A percentile compares a stretch with the other conserved stretches of the same genome.
These are phyloP conservation scores for Pyrgus malvae DNA, from an alignment of 2,888 invertebrate species.

Conservation along the genomic window DNA sequence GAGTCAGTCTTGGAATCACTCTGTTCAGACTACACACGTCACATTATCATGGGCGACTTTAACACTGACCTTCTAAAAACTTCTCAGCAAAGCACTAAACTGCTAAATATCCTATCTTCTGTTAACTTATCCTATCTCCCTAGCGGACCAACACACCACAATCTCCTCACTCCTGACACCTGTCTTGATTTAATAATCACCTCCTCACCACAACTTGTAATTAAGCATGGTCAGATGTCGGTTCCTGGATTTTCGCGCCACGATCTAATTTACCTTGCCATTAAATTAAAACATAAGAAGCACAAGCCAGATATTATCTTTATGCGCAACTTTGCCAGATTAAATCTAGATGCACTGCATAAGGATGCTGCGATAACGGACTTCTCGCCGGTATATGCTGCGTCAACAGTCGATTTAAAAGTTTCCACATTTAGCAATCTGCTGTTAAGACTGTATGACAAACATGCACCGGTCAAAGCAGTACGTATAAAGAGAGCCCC, in stretches of 20 bases:
- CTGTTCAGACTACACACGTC: neutral
- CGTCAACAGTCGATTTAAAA: no score
- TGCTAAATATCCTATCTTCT: neutral
- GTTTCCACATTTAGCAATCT: no score
- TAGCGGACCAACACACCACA: neutral
- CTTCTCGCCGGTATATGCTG: no score
- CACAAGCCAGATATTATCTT: no score
- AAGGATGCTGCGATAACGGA: no score
- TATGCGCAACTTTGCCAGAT: no score
- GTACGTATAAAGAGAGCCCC: no score
- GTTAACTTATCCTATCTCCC: slow-evolving; percentile 1
- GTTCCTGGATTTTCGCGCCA: slow-evolving; percentile 21
- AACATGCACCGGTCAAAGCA: no score
- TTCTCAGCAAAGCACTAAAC: neutral
- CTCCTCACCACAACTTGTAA: neutral
- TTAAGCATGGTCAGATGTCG: neutral
- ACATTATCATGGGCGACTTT: slow-evolving; percentile 7
- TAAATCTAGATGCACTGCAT: no score
- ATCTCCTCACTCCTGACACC: neutral
- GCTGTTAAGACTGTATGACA: no score
- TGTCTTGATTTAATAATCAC: neutral
- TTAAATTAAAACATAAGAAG: slow-evolving; percentile 14
- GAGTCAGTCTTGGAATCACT: neutral
- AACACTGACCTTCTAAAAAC: neutral
- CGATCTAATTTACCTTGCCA: slow-evolving; percentile 10